Conservation (phyloP, 92 coral and sea anemone species). For the Epizoanthus scotinus region DNA sequence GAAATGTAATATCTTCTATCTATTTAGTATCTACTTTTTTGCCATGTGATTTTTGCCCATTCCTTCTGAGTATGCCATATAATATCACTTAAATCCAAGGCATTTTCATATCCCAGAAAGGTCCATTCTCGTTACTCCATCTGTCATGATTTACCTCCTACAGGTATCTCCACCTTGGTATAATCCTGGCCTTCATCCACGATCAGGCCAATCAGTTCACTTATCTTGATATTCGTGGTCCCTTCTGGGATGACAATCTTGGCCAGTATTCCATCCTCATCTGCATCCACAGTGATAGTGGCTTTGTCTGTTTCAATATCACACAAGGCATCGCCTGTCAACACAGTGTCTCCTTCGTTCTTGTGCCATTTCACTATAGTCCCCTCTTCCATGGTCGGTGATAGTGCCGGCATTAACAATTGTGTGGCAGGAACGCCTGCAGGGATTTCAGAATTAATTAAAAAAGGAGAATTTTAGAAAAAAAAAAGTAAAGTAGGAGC, state of each 20-base stretch:
- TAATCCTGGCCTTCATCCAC: slow-evolving; percentile 81
- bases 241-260: slow-evolving; percentile 82
- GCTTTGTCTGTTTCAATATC: slow-evolving; percentile 94
- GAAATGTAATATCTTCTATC: too few species aligned
- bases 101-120: too few species aligned
- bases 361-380: slow-evolving; percentile 84
- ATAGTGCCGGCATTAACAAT: slow-evolving; percentile 83
- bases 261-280: slow-evolving; percentile 84
- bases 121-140: too few species aligned
- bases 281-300: slow-evolving; percentile 82
- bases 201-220: slow-evolving; percentile 74
- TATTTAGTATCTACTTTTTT: too few species aligned
- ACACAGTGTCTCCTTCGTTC: slow-evolving; percentile 71
- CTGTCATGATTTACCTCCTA: slow-evolving; percentile 27
- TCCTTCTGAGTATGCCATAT: too few species aligned
- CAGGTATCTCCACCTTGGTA: slow-evolving; percentile 76
- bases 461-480: too few species aligned
- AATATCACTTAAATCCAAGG: too few species aligned
- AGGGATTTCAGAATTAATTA: too few species aligned
- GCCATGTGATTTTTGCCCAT: too few species aligned
- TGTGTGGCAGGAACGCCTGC: slow-evolving; percentile 67
- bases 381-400: slow-evolving; percentile 93
- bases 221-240: slow-evolving; percentile 66
- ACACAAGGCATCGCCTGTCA: slow-evolving; percentile 84
- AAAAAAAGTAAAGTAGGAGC: too few species aligned